Evolutionary conservation across 2,797 vertebrate species (phyloP), one percentile per base, ranked within the genome.

Genomic region (Columba guinea): DNA sequence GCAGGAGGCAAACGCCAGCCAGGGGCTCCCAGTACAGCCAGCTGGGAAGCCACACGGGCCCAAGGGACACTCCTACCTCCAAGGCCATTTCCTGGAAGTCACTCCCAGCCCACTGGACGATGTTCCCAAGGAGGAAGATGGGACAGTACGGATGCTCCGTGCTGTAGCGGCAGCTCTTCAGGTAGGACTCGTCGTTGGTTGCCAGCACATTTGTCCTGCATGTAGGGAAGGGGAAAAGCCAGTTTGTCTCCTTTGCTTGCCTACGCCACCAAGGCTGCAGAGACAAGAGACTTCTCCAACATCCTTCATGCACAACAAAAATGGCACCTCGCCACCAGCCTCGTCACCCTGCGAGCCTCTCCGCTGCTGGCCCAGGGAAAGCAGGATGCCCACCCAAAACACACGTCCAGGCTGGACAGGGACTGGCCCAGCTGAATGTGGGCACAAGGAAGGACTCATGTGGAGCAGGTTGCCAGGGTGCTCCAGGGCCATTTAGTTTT

Each of bases 101-200:
- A 10, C 98, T 97, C 73, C 99, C 99, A 1, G 99, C 97, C 97
- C 98, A 97, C 37, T 71, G 93, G 77, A 99, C 97, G 34, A 99
- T 87, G 44, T 98, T 98, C 21, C 99, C 98, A 59, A 99, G 96
- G 18, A 97, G 96, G 84, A 99, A 99, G 94, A 99, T 99, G 92
- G 99, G 99, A 90, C 99, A 99, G 97, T 99, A 99, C 26, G 97
- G 98, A 82, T 98, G 95, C 39, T 97, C 82, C 5, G 46, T 93
- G 88, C 99, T 97, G 70, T 98, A 99, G 69, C 76, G 97, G 95
- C 99, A 99, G n/a, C 48, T 98, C 93, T 99, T 99, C 94, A 99
- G 97, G 96, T 99, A 99, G 81, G 92, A 86, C 71, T 93, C 96
- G 4, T 99, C 84, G 30, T 94, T 46, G 3, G 98, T 98, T 17